Evolutionary conservation across 1,140 invertebrate genomes (phyloP).

Genomic region (Palaemon carinicauda): DNA sequence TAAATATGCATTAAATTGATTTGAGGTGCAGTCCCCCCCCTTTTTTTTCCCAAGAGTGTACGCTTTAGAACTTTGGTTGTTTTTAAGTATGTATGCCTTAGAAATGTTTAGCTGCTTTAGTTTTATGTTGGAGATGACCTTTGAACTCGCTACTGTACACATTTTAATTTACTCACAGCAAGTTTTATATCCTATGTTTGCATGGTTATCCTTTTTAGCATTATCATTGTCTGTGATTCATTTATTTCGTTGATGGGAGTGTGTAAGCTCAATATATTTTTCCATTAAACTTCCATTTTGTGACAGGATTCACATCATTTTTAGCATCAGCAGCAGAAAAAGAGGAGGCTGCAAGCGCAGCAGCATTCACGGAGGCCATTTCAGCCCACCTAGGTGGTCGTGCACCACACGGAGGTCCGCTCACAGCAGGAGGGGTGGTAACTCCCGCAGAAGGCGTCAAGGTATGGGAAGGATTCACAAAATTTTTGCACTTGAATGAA

Average conservation of each 20-base stretch:
- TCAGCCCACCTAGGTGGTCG: slow-evolving; percentile 39
- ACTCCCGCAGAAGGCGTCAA: slow-evolving; percentile 2
- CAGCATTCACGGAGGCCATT: slow-evolving; percentile 40
- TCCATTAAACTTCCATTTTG: not conserved
- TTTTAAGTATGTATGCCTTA: no score
- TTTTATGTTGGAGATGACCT: no score
- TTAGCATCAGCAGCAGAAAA: not conserved
- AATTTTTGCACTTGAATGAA: not conserved
- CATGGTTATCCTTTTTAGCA: no score
- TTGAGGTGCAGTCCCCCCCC: no score
- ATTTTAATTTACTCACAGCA: not conserved
- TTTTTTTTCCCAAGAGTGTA: no score
- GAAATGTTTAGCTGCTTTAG: no score
- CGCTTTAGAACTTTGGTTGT: no score
- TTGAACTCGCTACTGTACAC: not conserved
- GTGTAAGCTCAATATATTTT: not conserved
- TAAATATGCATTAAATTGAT: no score
- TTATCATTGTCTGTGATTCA: not conserved
- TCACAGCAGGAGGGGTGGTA: no score
- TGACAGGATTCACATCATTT: slow-evolving; percentile 30
- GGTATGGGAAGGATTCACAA: slow-evolving; percentile 10
- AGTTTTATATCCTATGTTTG: no score
- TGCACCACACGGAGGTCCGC: not conserved
- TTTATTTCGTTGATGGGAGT: not conserved
- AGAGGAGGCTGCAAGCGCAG: slow-evolving; percentile 6